Base-by-base conservation (phyloP, 2,888 invertebrate genomes). In the Hirtodrosophila alboralis region DNA sequence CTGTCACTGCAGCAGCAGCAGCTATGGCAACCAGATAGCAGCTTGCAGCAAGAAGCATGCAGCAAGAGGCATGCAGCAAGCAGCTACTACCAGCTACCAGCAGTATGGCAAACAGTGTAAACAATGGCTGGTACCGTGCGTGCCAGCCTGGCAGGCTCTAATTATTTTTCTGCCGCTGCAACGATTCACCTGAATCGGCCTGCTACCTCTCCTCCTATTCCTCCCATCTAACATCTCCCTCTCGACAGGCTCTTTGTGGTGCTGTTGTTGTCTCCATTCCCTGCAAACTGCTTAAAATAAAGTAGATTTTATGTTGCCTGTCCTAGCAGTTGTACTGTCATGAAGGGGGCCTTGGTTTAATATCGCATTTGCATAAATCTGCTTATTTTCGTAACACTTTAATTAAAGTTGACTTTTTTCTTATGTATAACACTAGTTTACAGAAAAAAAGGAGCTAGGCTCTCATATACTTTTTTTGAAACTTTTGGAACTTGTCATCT, bases 141-240 rank as follows among this genome's bases (percentile, higher is more conserved):
- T 80, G 66, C 59, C 66, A 63, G 43, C 59, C 66, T 60, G 78
- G 56, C 84, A 84, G 86, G 78, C 81, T 84, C 84, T 81, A 81
- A 81, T 81, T 81, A 81, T 81, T 81, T 81, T 81, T 80, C 84
- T 64, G 86, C 65, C 80, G 76, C 62, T 84, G 64, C 71, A 66
- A 53, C 71, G 58, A 53, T 57, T 75, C 71, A 62, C 67, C 86
- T 85, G 62, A 64, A 76, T 47, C 36, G 37, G 13, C 13, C 16
- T 38, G 30, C 45, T 60, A 34, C 38, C 58, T 65, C 53, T n/a
- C 18, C 18, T 2, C 3, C 18, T 54, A 38, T 59, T 48, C 34
- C 9, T 30, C 18, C 40, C 16, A 33, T 27, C 14, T 27, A 12
- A 21, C 6, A 21, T 31, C 13, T 5, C 14, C 49, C 36, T 41